A percentile compares a stretch with the other conserved stretches of the same genome.
Evolutionary conservation across 2,888 invertebrate genomes (phyloP).

Genomic region (Eristalis arbustorum): DNA sequence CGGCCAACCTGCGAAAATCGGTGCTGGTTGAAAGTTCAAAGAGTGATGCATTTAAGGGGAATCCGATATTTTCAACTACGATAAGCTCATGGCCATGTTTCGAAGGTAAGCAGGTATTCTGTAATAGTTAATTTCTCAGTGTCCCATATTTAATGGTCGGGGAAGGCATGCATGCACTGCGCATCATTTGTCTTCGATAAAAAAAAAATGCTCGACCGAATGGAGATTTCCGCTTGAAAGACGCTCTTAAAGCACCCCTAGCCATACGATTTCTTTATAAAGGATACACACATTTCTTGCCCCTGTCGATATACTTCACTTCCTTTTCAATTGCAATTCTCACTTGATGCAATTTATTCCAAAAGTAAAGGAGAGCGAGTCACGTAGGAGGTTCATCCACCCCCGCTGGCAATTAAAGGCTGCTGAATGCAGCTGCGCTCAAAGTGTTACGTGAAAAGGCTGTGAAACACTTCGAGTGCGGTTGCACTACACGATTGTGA

Average conservation of each 20-base stretch:
- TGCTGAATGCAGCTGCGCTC: not conserved
- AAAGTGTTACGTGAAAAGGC: not conserved
- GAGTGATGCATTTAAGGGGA: not conserved
- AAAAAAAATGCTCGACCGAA: too few species aligned
- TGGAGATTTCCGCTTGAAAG: too few species aligned
- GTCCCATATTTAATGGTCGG: too few species aligned
- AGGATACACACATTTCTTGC: not conserved
- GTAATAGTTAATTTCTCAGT: too few species aligned
- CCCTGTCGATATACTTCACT: too few species aligned
- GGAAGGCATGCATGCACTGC: too few species aligned
- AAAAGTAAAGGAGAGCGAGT: not conserved
- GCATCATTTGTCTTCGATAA: too few species aligned
- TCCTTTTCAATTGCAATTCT: not conserved
- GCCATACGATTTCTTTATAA: not conserved
- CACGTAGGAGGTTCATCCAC: not conserved
- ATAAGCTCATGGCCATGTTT: too few species aligned
- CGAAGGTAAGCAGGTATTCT: too few species aligned
- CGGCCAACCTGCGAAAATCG: not conserved
- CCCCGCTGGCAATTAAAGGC: not conserved
- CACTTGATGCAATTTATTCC: not conserved
- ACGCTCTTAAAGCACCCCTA: not conserved
- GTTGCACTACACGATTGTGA: not conserved
- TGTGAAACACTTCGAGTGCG: not conserved
- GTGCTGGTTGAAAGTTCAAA: not conserved
- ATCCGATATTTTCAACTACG: not conserved